Evolutionary conservation across 2,888 invertebrate species (phyloP).

Genomic region (Alloplasta piceator): DNA sequence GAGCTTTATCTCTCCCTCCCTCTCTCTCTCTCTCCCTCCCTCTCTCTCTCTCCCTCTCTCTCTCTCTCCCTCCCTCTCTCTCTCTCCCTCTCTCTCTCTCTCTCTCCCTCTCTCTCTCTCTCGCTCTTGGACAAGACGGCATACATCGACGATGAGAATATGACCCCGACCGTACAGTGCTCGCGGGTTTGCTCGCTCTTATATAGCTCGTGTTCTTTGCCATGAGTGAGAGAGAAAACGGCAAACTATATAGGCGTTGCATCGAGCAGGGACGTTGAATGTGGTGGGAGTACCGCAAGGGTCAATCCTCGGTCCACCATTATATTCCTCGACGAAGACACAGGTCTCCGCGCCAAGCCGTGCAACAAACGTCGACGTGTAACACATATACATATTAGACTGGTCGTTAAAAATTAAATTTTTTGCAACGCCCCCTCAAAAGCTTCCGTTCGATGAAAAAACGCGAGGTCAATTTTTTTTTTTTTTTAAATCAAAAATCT

Average conservation of each 20-base stretch:
- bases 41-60: slow-evolving; percentile 20
- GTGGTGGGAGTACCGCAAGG: slow-evolving; percentile 83
- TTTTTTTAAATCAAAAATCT: too few relatives aligned
- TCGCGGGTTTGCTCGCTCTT: slow-evolving; percentile 37
- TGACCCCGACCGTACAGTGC: slow-evolving; percentile 75
- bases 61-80: slow-evolving; percentile 54
- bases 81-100: slow-evolving; percentile 60
- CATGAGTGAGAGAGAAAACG: slow-evolving; percentile 41
- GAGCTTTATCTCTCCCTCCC: slow-evolving; percentile 4
- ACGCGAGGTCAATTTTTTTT: too few relatives aligned
- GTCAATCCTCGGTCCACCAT: slow-evolving; percentile 81
- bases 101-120: slow-evolving; percentile 55
- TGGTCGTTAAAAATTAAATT: too few relatives aligned
- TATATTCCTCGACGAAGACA: slow-evolving; percentile 74
- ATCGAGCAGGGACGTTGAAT: slow-evolving; percentile 62
- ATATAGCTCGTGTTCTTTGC: slow-evolving; percentile 14
- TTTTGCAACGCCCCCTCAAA: too few relatives aligned
- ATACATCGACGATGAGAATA: slow-evolving; percentile 80
- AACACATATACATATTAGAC: slow-evolving; percentile 7
- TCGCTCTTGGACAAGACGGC: slow-evolving; percentile 64
- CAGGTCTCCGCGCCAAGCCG: slow-evolving; percentile 51
- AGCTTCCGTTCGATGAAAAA: too few relatives aligned
- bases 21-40: neutral
- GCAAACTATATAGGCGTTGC: slow-evolving; percentile 68
- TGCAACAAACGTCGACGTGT: slow-evolving; percentile 7